A percentile compares a stretch with the other conserved stretches of the same genome.
Evolutionary conservation across 1,140 invertebrate genomes (phyloP).

Genomic region (Trigoniulus corallinus): DNA sequence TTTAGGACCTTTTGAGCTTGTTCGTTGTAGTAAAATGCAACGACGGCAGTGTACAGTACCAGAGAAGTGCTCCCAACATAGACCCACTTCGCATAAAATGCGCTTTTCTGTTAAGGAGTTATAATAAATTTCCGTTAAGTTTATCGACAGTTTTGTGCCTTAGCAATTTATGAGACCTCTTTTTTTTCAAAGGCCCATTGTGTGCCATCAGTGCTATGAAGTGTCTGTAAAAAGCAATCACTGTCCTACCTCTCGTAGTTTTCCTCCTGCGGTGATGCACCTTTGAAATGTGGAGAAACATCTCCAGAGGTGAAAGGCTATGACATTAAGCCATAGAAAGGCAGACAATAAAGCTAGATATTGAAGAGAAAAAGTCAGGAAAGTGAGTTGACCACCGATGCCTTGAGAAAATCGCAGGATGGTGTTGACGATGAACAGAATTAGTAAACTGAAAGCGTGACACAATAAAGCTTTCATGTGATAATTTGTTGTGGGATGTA

Average conservation of each 20-base stretch:
- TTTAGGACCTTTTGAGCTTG: constrained; percentile 8
- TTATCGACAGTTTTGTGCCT: too few relatives aligned
- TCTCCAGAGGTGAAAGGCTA: constrained; percentile 21
- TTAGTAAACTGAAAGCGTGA: constrained; percentile 3
- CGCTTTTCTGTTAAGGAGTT: too few relatives aligned
- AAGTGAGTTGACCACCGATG: not conserved
- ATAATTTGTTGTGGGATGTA: not conserved
- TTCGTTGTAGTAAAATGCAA: constrained; percentile 17
- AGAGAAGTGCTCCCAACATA: constrained; percentile 24
- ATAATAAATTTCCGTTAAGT: too few relatives aligned
- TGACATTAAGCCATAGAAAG: constrained; percentile 32
- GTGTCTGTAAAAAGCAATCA: too few relatives aligned
- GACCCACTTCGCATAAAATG: too few relatives aligned
- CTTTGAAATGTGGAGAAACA: constrained; percentile 10
- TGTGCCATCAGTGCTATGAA: too few relatives aligned
- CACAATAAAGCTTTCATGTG: not conserved
- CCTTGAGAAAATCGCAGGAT: not conserved
- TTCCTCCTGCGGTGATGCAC: too few relatives aligned
- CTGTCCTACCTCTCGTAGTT: too few relatives aligned
- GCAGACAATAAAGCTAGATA: constrained; percentile 32
- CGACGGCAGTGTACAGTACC: constrained; percentile 15
- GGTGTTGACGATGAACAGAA: constrained; percentile 1
- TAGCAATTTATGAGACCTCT: too few relatives aligned
- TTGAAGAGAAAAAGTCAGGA: constrained; percentile 21
- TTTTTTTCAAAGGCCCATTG: not conserved